Conservation (phyloP, 2,113 vertebrate genomes). For the Gopherus evgoodei region DNA sequence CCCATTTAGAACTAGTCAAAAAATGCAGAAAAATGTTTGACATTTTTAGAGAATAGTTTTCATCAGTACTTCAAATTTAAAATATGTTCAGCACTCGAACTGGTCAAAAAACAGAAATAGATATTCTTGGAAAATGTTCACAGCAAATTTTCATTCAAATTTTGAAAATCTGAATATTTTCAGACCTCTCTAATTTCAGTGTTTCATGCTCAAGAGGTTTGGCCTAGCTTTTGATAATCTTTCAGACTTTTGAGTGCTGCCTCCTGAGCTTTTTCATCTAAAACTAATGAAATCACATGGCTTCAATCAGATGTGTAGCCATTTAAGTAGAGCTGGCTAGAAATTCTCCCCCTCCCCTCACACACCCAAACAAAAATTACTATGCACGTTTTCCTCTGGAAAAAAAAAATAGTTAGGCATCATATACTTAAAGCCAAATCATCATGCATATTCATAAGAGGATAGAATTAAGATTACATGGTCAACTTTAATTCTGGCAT, state of each 20-base stretch:
- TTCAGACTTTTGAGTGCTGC: neutral
- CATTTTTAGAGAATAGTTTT: neutral
- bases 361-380: neutral
- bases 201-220: neutral
- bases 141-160: neutral
- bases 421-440: neutral
- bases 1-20: neutral
- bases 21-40: neutral
- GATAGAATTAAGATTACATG: neutral
- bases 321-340: neutral
- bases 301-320: neutral
- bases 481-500: neutral
- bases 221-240: neutral
- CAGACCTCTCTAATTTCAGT: neutral
- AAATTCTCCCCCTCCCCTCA: too few relatives aligned
- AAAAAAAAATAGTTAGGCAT: neutral
- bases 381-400: neutral
- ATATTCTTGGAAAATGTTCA: neutral
- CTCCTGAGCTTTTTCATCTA: neutral
- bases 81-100: neutral
- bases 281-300: neutral
- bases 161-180: neutral
- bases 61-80: neutral
- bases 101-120: neutral
- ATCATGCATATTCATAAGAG: neutral